A percentile compares a stretch with the other conserved stretches of the same genome.
Conservation (phyloP, 2,113 vertebrate genomes). For the Mormyrus lacerda region DNA sequence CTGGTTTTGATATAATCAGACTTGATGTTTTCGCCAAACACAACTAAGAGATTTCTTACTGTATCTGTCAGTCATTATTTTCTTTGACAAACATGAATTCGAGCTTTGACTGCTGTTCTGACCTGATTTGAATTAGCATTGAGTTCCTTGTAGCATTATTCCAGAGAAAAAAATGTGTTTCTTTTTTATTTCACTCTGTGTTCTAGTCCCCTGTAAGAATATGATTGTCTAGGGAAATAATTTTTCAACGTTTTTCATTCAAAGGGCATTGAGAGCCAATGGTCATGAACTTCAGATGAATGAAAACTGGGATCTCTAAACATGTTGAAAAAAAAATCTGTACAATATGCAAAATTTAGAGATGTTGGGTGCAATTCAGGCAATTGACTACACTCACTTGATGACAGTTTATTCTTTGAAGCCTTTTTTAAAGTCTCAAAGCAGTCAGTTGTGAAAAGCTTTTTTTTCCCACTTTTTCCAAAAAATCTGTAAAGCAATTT, state of each 20-base stretch:
- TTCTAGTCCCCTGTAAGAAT: background rate
- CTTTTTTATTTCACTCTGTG: background rate
- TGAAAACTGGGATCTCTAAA: background rate
- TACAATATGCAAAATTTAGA: background rate
- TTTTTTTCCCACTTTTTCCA: background rate
- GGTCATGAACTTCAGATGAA: background rate
- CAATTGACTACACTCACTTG: background rate
- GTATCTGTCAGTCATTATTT: background rate
- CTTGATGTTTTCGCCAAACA: background rate
- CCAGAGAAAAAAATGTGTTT: background rate
- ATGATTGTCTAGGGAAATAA: background rate
- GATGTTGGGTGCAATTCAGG: background rate
- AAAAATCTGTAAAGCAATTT: background rate
- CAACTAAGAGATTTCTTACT: background rate
- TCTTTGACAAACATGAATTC: background rate
- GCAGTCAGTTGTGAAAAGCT: background rate
- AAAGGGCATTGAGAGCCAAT: background rate
- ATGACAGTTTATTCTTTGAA: background rate
- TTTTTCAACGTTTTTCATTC: background rate
- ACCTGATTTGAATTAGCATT: background rate
- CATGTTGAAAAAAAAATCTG: background rate
- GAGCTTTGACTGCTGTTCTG: background rate
- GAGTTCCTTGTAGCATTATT: background rate
- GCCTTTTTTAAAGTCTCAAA: background rate
- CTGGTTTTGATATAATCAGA: background rate